A percentile compares a stretch with the other conserved stretches of the same genome.
Evolutionary conservation across 2,113 vertebrate species (phyloP).

Genomic region (Gasterosteus aculeatus): DNA sequence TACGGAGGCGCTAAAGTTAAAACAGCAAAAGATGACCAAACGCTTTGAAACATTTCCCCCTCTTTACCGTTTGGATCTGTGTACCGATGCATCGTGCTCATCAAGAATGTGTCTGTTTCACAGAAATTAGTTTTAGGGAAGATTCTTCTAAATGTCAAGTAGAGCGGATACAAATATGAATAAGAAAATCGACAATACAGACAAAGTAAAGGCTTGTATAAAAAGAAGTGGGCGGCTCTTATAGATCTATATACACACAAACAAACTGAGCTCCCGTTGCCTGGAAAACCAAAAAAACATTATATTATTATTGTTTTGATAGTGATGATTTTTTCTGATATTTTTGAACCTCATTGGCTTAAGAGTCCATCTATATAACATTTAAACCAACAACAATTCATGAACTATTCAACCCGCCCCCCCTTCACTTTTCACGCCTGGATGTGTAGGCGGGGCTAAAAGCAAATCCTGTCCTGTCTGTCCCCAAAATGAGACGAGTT

Average conservation of each 20-base stretch:
- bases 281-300: too few relatives aligned
- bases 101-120: not conserved
- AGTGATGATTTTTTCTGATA: too few relatives aligned
- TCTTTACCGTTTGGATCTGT: too few relatives aligned
- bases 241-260: too few relatives aligned
- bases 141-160: not conserved
- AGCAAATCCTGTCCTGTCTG: not conserved
- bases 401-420: not conserved
- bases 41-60: too few relatives aligned
- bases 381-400: not conserved
- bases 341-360: not conserved
- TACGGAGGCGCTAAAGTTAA: not conserved
- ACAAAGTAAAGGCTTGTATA: too few relatives aligned
- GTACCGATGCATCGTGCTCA: not conserved
- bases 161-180: not conserved
- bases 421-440: too few relatives aligned
- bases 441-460: too few relatives aligned
- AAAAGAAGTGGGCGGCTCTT: not conserved
- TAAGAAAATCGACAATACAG: too few relatives aligned
- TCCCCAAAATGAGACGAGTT: not conserved
- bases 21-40: not conserved
- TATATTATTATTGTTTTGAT: too few relatives aligned
- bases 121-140: not conserved
- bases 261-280: too few relatives aligned
- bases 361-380: not conserved